Base-by-base conservation (phyloP, 2,113 vertebrate genomes). In the Thamnaconus septentrionalis region DNA sequence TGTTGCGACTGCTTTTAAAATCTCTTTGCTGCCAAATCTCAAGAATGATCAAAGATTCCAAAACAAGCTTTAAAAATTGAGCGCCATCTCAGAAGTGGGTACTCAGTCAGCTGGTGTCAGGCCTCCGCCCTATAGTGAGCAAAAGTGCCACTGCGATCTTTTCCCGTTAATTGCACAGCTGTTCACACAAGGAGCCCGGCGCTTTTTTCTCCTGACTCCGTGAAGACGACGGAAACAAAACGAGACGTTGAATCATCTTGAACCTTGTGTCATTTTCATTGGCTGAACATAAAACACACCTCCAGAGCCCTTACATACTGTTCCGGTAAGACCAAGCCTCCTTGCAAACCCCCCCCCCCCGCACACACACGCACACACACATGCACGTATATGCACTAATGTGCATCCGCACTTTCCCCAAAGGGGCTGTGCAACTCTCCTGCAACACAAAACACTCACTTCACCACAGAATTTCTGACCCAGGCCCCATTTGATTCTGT, bases 271-370 rank as follows among this genome's bases (percentile, higher is more conserved):
- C 4, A 11, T 67, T 84, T 70, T 83, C 59, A 87, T 85, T 89
- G 88, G 86, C 69, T 70, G 62, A 61, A 66, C 0, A 8, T 82
- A 12, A 75, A 31, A 69, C 63, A 71, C 71, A 79, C 67, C 65
- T 84, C 78, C 65, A 76, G 61, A 75, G 66, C 75, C 81, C 79
- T 72, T 69, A 59, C 68, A 71, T 67, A 75, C 56, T 59, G 55
- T 86, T 87, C 78, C 75, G 61, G 84, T 85, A 86, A 85, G 62
- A 73, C 57, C 85, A 83, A 61, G 58, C 84, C 82, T 80, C 63
- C 80, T 83, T 63, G 2, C 18, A 31, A 31, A 31, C 18, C n/a
- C n/a, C 18, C 50, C 50, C 4, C 6, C 50, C 76, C 80, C 46
- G 56, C 51, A 59, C 63, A 52, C 56, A 50, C 49, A 45, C 68